phyloP scores from a whole-genome alignment of 2,888 invertebrate species.

The Holacanthella duospinosa region DNA sequence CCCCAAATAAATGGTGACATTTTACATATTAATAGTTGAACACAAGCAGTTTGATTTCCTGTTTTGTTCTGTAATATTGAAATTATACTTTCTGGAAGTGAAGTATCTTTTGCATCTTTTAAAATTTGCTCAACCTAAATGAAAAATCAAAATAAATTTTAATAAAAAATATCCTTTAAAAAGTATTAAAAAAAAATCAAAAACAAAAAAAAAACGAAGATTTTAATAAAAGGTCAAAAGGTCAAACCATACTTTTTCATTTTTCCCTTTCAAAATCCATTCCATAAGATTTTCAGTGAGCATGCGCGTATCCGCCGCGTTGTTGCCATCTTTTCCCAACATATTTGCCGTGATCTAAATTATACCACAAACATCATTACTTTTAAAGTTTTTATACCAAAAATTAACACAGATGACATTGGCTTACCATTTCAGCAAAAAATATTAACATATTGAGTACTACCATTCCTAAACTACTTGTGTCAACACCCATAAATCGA shows the following conservation, averaged over 20 bases:
- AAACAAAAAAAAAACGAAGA: background rate
- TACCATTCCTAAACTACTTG: constrained; percentile 65
- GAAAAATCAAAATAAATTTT: background rate
- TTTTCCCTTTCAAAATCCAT: constrained; percentile 33
- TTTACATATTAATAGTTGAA: constrained; percentile 56
- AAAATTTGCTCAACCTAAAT: constrained; percentile 33
- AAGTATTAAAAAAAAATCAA: background rate
- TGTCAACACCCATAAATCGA: constrained; percentile 60
- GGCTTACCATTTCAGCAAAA: constrained; percentile 65
- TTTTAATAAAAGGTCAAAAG: too few species aligned
- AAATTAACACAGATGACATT: too few species aligned
- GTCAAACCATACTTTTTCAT: constrained; percentile 30
- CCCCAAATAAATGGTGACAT: constrained; percentile 62
- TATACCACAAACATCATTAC: background rate
- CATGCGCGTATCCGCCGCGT: constrained; percentile 28
- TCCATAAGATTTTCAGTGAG: constrained; percentile 28
- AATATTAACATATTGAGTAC: constrained; percentile 73
- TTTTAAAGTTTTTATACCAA: background rate
- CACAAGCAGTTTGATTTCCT: constrained; percentile 40
- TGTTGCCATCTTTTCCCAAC: constrained; percentile 32
- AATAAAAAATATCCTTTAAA: background rate
- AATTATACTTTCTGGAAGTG: constrained; percentile 43
- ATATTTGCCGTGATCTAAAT: constrained; percentile 36
- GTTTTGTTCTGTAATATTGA: constrained; percentile 37
- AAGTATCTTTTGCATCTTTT: constrained; percentile 30